Base-by-base conservation (phyloP, 2,797 vertebrate genomes). In the Lepidocolaptes lacrymiger region DNA sequence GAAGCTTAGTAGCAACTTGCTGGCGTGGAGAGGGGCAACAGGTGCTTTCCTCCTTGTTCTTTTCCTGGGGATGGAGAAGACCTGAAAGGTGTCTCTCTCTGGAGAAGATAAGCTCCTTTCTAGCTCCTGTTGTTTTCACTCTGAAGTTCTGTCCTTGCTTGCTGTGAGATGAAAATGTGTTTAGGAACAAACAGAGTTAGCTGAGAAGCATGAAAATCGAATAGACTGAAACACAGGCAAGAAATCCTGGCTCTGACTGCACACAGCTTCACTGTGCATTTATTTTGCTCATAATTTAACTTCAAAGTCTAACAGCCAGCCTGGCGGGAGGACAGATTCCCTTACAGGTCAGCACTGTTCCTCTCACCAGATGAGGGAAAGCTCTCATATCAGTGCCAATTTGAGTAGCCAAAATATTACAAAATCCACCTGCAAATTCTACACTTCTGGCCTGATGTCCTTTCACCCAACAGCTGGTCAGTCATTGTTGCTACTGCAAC, bases 221-320 rank as follows among this genome's bases (percentile, higher is more conserved):
- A 63, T 68, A 73, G 64, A 46, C 48, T 82, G 78, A 93, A 93
- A 76, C 67, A 88, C 34, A 64, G 44, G 75, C 3, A 1, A 88
- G 87, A 68, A 89, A 74, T 61, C 41, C 62, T 93, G 89, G 43
- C 75, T 89, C 46, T 0, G 6, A 32, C 52, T 64, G 58, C 78
- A 54, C 2, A 1, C 16, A 26, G 59, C 74, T 79, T 89, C 92
- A 80, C 1, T 1, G 74, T 77, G 58, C 68, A 51, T 92, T 92
- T 54, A 27, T 91, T 94, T 67, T 41, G 36, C 52, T 91, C 64
- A 16, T 63, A 27, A 85, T 88, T 96, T 88, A 74, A 85, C 73
- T 80, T 85, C 87, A 54, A 67, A 87, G 82, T 37, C 68, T 64
- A 80, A 49, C 75, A 91, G n/a, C 2, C 9, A 71, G 26, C 61